Evolutionary conservation across 2,888 invertebrate genomes (phyloP), one percentile per base, ranked within the genome.

Genomic region (Mycogona germanica): DNA sequence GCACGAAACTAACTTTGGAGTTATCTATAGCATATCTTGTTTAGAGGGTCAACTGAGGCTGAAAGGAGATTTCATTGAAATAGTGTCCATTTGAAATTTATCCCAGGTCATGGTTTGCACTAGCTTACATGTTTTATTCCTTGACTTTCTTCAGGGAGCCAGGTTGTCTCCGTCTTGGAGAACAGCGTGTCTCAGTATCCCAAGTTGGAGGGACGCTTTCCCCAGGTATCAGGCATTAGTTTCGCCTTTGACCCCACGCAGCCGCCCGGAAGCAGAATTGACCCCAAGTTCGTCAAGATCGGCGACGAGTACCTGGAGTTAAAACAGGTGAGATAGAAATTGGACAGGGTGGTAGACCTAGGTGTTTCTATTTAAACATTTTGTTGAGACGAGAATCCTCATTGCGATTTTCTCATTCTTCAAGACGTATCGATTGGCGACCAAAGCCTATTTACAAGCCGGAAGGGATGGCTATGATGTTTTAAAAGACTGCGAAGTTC

Each of bases 381-480:
- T 5, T 40, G 40, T 3, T 40, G 14, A 40, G 6, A 7, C n/a
- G n/a, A n/a, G n/a, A 32, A 32, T 46, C 12, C 30, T 29, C 21
- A 51, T 45, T 3, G 7, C 14, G 14, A 37, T 28, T 12, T n/a
- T 19, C 9, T 12, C 28, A 32, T 32, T 14, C 26, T 45, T 29
- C 14, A 81, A 86, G 68, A 71, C 68, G 26, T 92, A 92, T 70
- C 74, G 82, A 38, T 70, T 91, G 50, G 87, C 82, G 1, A 80
- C 88, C 17, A 92, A 92, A 68, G 80, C 79, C 65, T 92, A 91
- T 66, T 72, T 92, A 58, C 77, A 78, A 57, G 74, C 75, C 38
- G 91, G 91, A 3, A 84, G 84, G 70, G 92, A 92, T 72, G 92
- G 91, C 0, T 92, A 84, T 68, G 79, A 76, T 47, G 81, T 84